Evolutionary conservation across 2,113 vertebrate species (phyloP).

Genomic region (Daphoenositta chrysoptera): DNA sequence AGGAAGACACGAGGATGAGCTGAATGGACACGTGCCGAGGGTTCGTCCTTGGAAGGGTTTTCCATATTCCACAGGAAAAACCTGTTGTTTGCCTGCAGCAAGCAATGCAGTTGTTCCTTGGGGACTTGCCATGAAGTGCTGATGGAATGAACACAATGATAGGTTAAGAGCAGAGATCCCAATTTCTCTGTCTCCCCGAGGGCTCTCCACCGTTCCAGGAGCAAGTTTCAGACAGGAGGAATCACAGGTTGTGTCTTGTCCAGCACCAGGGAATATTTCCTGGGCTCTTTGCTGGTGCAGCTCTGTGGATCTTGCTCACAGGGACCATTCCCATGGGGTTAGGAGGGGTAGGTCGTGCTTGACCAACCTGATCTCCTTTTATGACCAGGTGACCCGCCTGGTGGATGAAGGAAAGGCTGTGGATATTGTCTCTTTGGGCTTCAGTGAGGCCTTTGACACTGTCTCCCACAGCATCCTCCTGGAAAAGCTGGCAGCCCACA

Average conservation of each 20-base stretch:
- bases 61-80: neutral
- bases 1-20: rapidly evolving
- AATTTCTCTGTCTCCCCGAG: neutral
- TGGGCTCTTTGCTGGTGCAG: neutral
- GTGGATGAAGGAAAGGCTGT: no score
- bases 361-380: no score
- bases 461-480: no score
- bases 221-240: neutral
- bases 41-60: neutral
- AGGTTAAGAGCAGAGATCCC: neutral
- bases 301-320: neutral
- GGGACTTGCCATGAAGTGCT: neutral
- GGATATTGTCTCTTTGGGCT: no score
- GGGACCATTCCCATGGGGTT: neutral
- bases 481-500: no score
- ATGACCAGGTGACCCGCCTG: no score
- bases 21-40: neutral
- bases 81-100: neutral
- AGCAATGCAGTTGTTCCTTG: neutral
- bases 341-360: no score
- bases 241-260: neutral
- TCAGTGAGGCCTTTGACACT: no score
- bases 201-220: neutral
- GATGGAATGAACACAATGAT: neutral
- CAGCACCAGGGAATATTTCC: neutral